Evolutionary conservation across 2,797 vertebrate genomes (phyloP).

Genomic region (Lithobates sylvaticus): DNA sequence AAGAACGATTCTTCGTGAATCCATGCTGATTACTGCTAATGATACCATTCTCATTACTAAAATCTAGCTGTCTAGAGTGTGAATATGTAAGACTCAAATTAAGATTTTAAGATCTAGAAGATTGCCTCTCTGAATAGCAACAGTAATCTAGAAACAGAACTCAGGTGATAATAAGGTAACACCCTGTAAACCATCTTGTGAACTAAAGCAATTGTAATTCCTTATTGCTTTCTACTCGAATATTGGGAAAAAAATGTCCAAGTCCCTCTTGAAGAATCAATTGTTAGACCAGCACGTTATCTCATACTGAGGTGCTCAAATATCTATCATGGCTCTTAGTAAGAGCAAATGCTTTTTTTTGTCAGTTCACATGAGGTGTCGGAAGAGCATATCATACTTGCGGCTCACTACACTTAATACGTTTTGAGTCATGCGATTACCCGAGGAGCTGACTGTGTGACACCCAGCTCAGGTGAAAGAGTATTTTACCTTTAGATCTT

Average conservation of each 20-base stretch:
- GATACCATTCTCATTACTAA: too few relatives aligned
- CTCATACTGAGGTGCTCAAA: background rate
- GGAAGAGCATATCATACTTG: background rate
- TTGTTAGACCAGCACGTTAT: background rate
- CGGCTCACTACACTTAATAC: background rate
- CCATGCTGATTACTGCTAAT: too few relatives aligned
- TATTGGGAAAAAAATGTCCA: background rate
- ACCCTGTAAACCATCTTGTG: background rate
- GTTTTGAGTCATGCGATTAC: background rate
- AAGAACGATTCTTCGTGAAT: too few relatives aligned
- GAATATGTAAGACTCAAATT: too few relatives aligned
- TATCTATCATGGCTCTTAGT: background rate
- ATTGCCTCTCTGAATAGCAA: too few relatives aligned
- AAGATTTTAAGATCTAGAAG: too few relatives aligned
- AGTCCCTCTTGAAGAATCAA: background rate
- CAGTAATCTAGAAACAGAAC: too few relatives aligned
- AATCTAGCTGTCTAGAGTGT: too few relatives aligned
- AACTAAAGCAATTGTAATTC: background rate
- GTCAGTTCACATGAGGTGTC: background rate
- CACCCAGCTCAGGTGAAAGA: slow-evolving; percentile 11
- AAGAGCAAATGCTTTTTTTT: background rate
- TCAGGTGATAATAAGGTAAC: background rate
- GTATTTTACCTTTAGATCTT: slow-evolving; percentile 21
- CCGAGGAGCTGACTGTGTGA: slow-evolving; percentile 16
- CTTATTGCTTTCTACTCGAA: background rate